phyloP scores from a whole-genome alignment of 2,113 vertebrate species.

The Arvicanthis niloticus region DNA sequence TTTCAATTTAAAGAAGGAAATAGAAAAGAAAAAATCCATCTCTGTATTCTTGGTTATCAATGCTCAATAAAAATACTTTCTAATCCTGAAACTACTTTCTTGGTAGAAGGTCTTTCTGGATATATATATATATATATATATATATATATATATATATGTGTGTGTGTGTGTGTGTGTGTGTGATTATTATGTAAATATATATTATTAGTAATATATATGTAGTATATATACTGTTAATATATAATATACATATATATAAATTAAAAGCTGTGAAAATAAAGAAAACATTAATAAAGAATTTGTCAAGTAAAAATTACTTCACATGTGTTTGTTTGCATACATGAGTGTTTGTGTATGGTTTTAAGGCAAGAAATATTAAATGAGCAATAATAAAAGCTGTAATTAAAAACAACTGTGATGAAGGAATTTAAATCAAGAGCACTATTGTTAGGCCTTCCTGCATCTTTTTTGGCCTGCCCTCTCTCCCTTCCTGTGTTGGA shows the following conservation, averaged over 20 bases:
- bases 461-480: not conserved
- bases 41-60: not conserved
- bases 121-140: not conserved
- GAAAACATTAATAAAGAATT: not conserved
- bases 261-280: conserved; percentile 13
- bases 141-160: not conserved
- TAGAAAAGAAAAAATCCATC: not conserved
- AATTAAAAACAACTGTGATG: not conserved
- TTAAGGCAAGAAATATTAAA: conserved; percentile 13
- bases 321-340: not conserved
- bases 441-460: not conserved
- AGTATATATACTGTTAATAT: too few species aligned
- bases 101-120: not conserved
- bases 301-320: not conserved
- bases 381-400: not conserved
- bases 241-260: not conserved
- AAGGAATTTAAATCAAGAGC: not conserved
- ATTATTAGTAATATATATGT: too few species aligned
- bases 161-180: too few species aligned
- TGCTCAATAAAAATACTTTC: not conserved
- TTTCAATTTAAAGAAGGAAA: not conserved
- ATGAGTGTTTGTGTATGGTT: not conserved
- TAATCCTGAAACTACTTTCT: not conserved
- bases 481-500: not conserved
- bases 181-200: too few species aligned